Base-by-base conservation (phyloP, 1,140 invertebrate species). In the Eufriesea mexicana region DNA sequence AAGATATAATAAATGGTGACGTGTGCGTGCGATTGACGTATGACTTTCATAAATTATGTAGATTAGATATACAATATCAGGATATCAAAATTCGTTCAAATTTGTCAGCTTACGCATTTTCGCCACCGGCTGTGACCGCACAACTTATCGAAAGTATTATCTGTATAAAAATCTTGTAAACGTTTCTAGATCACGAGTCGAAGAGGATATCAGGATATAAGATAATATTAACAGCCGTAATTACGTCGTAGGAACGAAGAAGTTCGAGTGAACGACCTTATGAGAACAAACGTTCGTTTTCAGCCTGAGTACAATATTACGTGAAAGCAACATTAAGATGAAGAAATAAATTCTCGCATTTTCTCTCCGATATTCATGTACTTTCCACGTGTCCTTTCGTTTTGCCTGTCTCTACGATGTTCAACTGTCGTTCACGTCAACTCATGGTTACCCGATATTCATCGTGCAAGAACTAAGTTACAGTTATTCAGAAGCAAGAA, bases 401-500 rank as follows among this genome's bases (percentile, higher is more conserved):
- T 42, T 66, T 42, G 35, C 9, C 28, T 49, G 64, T 55, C 49
- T 10, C 61, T 28, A 54, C 5, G 47, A 28, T 51, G n/a, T 35
- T 61, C 49, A 81, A 35, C 35, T 35, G 62, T 59, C 66, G 45
- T 57, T 72, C 12, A 47, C 35, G n/a, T 68, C n/a, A 45, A 45
- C 18, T 16, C 47, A 55, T 55, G 47, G 25, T 61, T 25, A 75
- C 47, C 55, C 49, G 75, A 84, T 76, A 72, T 61, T 25, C 64
- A 51, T 67, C 54, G 23, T 23, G 45, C 71, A 62, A 70, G 61
- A 77, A 68, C 68, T 49, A 75, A 71, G 16, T 82, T 87, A 89
- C 87, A 89, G 87, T 89, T 89, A 89, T 75, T 67, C 79, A 61
- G 62, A 76, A 78, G 62, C 61, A 85, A 74, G 87, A 89, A 89